Base-by-base conservation (phyloP, 1,140 invertebrate genomes). In the Centruroides sculpturatus region DNA sequence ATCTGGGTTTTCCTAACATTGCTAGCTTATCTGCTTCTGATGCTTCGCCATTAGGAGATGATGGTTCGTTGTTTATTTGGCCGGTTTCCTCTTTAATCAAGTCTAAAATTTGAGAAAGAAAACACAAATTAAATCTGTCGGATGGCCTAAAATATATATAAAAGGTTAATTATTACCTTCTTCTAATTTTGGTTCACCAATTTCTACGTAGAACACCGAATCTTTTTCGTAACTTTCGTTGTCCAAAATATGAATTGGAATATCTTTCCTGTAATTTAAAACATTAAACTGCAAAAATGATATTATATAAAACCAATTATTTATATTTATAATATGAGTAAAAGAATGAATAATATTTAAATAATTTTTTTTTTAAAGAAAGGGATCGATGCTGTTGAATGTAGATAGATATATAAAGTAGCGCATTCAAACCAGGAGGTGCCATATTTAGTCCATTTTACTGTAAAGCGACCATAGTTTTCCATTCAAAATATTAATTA, bases 211-310 rank as follows among this genome's bases (percentile, higher is more conserved):
- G 73, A 99, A 96, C 10, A 87, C 79, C 8, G 94, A 89, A 70
- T 93, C 89, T 74, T 98, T 98, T 73, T 98, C 93, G 71, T 99
- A 99, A 71, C 92, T 93, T 74, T 98, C 94, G 72, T 97, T 91
- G 76, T 98, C 94, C 60, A 92, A 82, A 64, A 99, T 94, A 59
- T 82, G 82, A 58, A 99, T 78, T 41, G 80, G 77, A 69, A 98
- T 89, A 60, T 76, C 76, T 79, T 93, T 86, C 72, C 93, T 97
- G 82, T 12, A 87, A 87, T 70, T 78, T 75, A 72, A 70, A 71
- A 71, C 66, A 65, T 23, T 23, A 23, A 23, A 23, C 23, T 23
- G 59, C 10, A 65, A 59, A 59, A 64, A 60, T 36, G 59, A 13
- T 23, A 23, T 23, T 56, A 47, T 46, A 23, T 23, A 23, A 23